Evolutionary conservation across 1,140 invertebrate species (phyloP).

Genomic region (Platyscapa corneri): DNA sequence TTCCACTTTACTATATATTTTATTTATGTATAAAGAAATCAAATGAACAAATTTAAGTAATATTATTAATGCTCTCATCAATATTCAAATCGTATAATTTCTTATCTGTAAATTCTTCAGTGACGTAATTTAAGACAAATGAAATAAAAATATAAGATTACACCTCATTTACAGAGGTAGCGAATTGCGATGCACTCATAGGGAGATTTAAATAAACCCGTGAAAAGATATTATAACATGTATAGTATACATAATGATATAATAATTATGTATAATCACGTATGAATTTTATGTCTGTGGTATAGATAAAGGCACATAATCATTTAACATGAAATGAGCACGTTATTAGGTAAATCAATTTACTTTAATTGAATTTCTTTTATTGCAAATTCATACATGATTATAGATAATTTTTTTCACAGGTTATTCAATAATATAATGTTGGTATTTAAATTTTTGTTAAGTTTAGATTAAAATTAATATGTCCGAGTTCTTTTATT

Average conservation of each 20-base stretch:
- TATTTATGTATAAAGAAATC: neutral
- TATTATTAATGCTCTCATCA: conserved; percentile 18
- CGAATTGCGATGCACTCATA: conserved; percentile 14
- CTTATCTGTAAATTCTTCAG: conserved; percentile 22
- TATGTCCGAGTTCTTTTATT: neutral
- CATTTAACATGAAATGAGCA: neutral
- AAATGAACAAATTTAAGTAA: conserved; percentile 19
- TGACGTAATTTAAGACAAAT: conserved; percentile 26
- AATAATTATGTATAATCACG: conserved; percentile 11
- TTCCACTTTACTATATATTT: neutral
- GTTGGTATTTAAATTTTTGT: neutral
- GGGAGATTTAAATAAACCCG: conserved; percentile 1
- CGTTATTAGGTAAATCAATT: neutral
- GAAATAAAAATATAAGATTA: conserved; percentile 24
- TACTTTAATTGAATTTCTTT: neutral
- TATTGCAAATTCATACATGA: conserved; percentile 13
- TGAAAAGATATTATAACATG: neutral
- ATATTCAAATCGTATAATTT: conserved; percentile 30
- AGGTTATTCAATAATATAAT: neutral
- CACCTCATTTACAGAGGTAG: conserved; percentile 30
- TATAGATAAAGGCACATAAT: neutral
- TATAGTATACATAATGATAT: conserved; percentile 9
- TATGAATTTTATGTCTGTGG: conserved; percentile 11
- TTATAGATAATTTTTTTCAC: conserved; percentile 11
- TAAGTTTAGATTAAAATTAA: conserved; percentile 9